Evolutionary conservation across 2,113 vertebrate genomes (phyloP).

Genomic region (Illadopsis cleaveri): DNA sequence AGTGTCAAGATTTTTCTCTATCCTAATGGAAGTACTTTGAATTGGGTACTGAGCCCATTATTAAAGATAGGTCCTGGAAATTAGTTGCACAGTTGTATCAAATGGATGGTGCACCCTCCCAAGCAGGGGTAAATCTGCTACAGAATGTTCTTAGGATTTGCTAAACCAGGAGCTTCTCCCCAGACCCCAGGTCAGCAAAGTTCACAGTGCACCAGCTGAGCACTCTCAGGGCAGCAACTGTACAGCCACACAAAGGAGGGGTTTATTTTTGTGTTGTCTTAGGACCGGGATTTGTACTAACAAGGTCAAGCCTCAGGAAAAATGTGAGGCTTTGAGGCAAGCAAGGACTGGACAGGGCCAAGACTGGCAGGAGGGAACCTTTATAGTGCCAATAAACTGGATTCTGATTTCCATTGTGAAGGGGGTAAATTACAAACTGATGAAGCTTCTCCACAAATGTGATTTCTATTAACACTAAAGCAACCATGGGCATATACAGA

Average conservation of each 20-base stretch:
- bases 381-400: neutral
- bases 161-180: neutral
- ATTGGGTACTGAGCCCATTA: neutral
- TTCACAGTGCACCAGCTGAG: neutral
- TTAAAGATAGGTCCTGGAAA: neutral
- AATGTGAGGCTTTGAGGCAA: neutral
- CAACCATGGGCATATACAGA: neutral
- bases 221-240: neutral
- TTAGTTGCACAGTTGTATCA: neutral
- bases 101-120: neutral
- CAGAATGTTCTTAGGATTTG: neutral
- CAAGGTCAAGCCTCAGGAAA: neutral
- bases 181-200: neutral
- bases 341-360: neutral
- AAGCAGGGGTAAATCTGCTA: neutral
- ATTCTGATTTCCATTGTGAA: neutral
- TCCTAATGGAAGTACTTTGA: neutral
- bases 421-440: constrained; percentile 13
- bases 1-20: neutral
- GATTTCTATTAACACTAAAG: constrained; percentile 39
- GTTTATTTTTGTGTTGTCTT: neutral
- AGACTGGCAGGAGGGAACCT: neutral
- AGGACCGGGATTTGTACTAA: neutral
- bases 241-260: neutral
- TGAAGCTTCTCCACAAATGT: constrained; percentile 8